Base-by-base conservation (phyloP, 2,888 invertebrate genomes). In the Phyto melanocephala region DNA sequence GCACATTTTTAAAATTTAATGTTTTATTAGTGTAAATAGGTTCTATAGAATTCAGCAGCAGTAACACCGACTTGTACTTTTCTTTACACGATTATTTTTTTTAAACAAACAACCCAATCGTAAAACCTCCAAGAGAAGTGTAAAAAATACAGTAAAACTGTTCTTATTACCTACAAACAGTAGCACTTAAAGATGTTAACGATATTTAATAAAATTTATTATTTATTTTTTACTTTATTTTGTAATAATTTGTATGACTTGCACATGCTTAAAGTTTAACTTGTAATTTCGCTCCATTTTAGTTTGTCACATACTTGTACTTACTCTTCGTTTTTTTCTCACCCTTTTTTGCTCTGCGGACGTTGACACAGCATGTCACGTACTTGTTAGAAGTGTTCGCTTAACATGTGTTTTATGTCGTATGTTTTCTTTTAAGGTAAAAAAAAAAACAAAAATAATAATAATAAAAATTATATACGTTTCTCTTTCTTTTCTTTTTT, bases 401-500 rank as follows among this genome's bases (percentile, higher is more conserved):
- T 70, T 62, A 78, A 71, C 78, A 78, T 78, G 63, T 78, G 70
- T 70, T 75, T 67, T 75, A 58, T 75, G 65, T n/a, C 17, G 47
- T 20, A 20, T 24, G 22, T 24, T 20, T 20, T 20, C 20, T 47
- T 1, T 28, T 28, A 28, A 22, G 47, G 20, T 10, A 47, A 47
- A 47, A 47, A 47, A 47, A 47, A 6, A 45, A 15, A 6, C 6
- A 5, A 45, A 7, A 17, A 45, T 15, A 45, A 6, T n/a, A n/a
- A n/a, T n/a, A n/a, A n/a, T n/a, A 45, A 47, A 47, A 47, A 11
- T 50, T 52, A 52, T 13, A 28, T 28, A 28, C 3, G 24, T 52
- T 52, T 24, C 24, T 22, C 8, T 2, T 8, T 52, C 24, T 3
- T 28, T 28, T 28, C 28, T 28, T n/a, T n/a, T 10, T 5, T 22